These are phyloP conservation scores for Hermaeophaga mercurialis DNA, from an alignment of 2,888 invertebrate genomes.

Conservation along the genomic window DNA sequence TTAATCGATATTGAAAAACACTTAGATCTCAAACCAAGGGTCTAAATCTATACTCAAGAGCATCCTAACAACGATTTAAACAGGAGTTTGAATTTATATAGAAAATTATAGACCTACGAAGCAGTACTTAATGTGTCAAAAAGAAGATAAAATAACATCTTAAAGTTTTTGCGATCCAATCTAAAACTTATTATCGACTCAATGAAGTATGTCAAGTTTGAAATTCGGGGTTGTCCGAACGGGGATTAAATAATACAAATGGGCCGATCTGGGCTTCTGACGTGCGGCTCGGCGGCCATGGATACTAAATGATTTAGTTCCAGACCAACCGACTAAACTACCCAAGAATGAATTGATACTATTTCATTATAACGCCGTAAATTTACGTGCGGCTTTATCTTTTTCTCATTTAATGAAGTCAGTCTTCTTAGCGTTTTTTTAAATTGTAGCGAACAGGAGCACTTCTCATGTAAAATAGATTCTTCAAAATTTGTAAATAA, in stretches of 20 bases:
- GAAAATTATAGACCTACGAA: too few species aligned
- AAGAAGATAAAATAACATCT: neutral
- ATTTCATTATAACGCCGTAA: slow-evolving; percentile 3
- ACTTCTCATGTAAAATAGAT: too few species aligned
- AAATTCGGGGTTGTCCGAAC: slow-evolving; percentile 7
- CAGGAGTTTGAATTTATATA: too few species aligned
- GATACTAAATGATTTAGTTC: slow-evolving; percentile 26
- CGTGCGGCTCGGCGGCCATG: slow-evolving; percentile 11
- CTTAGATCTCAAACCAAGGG: too few species aligned
- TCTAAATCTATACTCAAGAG: too few species aligned
- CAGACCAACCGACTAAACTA: neutral
- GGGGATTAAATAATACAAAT: slow-evolving; percentile 27
- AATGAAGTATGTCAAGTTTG: slow-evolving; percentile 9
- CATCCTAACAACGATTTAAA: too few species aligned
- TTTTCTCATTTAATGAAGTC: too few species aligned
- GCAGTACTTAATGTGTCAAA: too few species aligned
- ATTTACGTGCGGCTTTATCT: neutral
- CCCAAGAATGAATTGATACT: slow-evolving; percentile 4
- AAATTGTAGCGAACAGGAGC: too few species aligned
- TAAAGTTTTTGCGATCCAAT: neutral
- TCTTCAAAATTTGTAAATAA: too few species aligned
- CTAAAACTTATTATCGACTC: slow-evolving; percentile 10
- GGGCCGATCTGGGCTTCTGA: slow-evolving; percentile 16
- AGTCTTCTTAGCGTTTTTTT: too few species aligned
- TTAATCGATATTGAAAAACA: too few species aligned